A percentile compares a stretch with the other conserved stretches of the same genome.
Conservation (phyloP, 2,113 vertebrate genomes). For the Lampris megalopsis region DNA sequence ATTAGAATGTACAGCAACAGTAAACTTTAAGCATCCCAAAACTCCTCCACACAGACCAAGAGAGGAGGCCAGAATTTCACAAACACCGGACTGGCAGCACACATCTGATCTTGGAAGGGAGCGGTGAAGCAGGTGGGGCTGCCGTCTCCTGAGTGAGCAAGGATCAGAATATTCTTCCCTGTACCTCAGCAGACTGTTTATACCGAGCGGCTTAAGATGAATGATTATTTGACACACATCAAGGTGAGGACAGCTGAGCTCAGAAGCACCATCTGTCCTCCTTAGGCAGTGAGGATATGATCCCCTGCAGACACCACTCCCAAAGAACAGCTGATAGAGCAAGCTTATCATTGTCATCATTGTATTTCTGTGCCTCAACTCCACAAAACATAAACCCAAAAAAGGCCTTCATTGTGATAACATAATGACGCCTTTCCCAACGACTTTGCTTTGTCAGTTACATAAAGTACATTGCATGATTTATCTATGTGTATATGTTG, state of each 20-base stretch:
- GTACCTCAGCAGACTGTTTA: background rate
- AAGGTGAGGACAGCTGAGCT: background rate
- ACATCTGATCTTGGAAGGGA: constrained; percentile 24
- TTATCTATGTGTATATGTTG: too few species aligned
- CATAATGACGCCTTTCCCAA: too few species aligned
- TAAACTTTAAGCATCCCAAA: constrained; percentile 28
- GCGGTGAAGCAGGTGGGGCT: background rate
- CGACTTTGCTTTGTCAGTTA: too few species aligned
- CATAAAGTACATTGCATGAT: too few species aligned
- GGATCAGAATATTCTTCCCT: background rate
- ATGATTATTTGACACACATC: background rate
- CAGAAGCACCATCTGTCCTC: background rate
- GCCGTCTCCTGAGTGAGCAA: background rate
- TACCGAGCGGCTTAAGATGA: background rate
- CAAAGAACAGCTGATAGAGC: too few species aligned
- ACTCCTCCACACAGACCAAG: constrained; percentile 9
- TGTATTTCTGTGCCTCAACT: too few species aligned
- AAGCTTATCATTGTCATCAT: too few species aligned
- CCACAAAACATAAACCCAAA: too few species aligned
- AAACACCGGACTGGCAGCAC: constrained; percentile 23
- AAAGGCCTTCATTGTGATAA: too few species aligned
- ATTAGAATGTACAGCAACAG: constrained; percentile 5
- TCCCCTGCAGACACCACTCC: too few species aligned
- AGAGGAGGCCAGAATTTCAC: constrained; percentile 10
- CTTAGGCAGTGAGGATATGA: background rate